phyloP scores from a whole-genome alignment of 2,888 invertebrate genomes.

The Caradrina kadenii region DNA sequence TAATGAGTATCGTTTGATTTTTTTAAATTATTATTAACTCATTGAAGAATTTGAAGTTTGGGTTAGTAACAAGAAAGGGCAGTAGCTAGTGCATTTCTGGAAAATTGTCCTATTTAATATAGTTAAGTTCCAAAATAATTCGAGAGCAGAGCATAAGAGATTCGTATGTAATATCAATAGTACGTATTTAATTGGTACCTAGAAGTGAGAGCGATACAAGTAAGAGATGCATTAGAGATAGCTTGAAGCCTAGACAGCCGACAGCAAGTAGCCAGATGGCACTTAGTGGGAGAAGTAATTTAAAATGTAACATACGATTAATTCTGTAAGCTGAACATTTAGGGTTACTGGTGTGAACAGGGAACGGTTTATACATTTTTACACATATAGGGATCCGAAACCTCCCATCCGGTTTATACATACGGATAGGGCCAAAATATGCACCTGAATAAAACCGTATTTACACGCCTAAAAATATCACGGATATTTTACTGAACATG shows the following conservation, averaged over 20 bases:
- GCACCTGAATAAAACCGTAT: not conserved
- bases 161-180: conserved; percentile 20
- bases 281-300: conserved; percentile 74
- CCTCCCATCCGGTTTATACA: too few species aligned
- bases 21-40: conserved; percentile 16
- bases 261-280: conserved; percentile 73
- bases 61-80: conserved; percentile 3
- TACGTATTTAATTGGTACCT: not conserved
- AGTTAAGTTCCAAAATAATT: not conserved
- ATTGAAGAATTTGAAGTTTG: conserved; percentile 35
- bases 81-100: not conserved
- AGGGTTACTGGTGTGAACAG: not conserved
- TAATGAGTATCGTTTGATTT: conserved; percentile 40
- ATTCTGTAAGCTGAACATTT: conserved; percentile 1
- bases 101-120: not conserved
- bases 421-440: not conserved
- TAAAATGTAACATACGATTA: conserved; percentile 34
- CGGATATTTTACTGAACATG: conserved; percentile 17
- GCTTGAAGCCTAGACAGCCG: conserved; percentile 37
- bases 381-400: not conserved
- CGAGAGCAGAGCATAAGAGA: conserved; percentile 32
- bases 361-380: not conserved
- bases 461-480: not conserved
- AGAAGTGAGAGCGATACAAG: conserved; percentile 13
- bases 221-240: conserved; percentile 43